Conservation (phyloP, 2,797 vertebrate genomes). For the Danionella dracula region DNA sequence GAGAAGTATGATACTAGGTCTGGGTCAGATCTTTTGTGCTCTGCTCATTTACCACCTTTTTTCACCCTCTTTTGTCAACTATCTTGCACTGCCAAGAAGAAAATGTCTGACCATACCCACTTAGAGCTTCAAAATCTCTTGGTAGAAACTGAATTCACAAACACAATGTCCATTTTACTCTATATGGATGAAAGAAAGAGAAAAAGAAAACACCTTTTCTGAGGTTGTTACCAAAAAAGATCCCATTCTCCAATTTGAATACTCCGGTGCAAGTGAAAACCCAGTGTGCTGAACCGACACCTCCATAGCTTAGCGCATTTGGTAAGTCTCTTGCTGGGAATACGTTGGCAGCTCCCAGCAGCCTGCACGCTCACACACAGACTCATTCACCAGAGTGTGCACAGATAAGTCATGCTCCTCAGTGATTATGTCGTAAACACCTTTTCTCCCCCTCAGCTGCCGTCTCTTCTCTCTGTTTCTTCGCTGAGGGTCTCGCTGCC, state of each 20-base stretch:
- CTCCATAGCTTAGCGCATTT: slow-evolving; percentile 49
- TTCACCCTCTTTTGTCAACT: no score
- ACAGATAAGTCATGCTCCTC: slow-evolving; percentile 59
- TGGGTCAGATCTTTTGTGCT: no score
- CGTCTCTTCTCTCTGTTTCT: neutral
- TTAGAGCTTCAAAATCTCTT: no score
- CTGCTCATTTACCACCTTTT: no score
- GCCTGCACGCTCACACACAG: slow-evolving; percentile 51
- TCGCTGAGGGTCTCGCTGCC: slow-evolving; percentile 15
- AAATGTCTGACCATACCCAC: no score
- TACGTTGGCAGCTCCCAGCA: slow-evolving; percentile 47
- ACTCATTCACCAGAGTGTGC: slow-evolving; percentile 32
- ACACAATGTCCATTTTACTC: no score
- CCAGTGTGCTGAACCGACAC: slow-evolving; percentile 56
- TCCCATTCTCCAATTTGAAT: slow-evolving; percentile 33
- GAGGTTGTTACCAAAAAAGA: neutral
- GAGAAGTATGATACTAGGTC: no score
- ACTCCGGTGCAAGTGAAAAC: slow-evolving; percentile 38
- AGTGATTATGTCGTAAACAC: slow-evolving; percentile 54
- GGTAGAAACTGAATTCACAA: no score
- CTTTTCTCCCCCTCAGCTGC: slow-evolving; percentile 29
- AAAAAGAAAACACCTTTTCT: no score
- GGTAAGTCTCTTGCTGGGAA: slow-evolving; percentile 55
- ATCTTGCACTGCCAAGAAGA: no score
- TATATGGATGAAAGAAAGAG: no score